Evolutionary conservation across 1,140 invertebrate genomes (phyloP).

Genomic region (Nephotettix cincticeps): DNA sequence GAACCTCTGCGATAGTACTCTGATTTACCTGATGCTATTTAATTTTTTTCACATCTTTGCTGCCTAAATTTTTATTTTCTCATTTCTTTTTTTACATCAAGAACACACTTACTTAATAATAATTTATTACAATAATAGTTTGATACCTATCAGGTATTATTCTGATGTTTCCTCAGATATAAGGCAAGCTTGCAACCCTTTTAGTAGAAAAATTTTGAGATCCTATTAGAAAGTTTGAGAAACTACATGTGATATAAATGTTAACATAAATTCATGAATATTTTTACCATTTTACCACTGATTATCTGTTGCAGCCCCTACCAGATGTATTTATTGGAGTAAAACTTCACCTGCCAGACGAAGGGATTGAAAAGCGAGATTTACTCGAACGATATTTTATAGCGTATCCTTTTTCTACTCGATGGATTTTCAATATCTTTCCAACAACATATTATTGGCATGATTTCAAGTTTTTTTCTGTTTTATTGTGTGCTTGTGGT

Average conservation of each 20-base stretch:
- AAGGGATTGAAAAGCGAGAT: constrained; percentile 10
- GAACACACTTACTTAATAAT: too few species aligned
- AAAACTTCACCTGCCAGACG: constrained; percentile 31
- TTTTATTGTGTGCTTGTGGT: too few species aligned
- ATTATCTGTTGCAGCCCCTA: constrained; percentile 40
- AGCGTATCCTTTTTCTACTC: constrained; percentile 45
- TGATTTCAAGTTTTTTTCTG: background rate
- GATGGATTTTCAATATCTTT: background rate
- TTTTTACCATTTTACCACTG: too few species aligned
- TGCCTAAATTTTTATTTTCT: background rate
- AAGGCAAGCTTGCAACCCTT: background rate
- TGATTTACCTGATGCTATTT: too few species aligned
- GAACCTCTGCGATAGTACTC: background rate
- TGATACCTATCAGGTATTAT: too few species aligned
- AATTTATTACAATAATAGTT: too few species aligned
- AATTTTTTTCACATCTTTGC: too few species aligned
- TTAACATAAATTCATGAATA: too few species aligned
- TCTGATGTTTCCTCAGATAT: too few species aligned
- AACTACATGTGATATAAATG: too few species aligned
- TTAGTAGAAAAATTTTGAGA: too few species aligned
- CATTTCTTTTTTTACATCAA: background rate
- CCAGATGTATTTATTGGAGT: constrained; percentile 42
- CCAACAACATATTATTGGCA: background rate
- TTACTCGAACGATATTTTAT: constrained; percentile 39
- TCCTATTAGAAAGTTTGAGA: too few species aligned